Percentiles rank a stretch among this genome's conserved stretches.
phyloP scores from a whole-genome alignment of 2,797 vertebrate species.

The Pogoniulus pusillus region DNA sequence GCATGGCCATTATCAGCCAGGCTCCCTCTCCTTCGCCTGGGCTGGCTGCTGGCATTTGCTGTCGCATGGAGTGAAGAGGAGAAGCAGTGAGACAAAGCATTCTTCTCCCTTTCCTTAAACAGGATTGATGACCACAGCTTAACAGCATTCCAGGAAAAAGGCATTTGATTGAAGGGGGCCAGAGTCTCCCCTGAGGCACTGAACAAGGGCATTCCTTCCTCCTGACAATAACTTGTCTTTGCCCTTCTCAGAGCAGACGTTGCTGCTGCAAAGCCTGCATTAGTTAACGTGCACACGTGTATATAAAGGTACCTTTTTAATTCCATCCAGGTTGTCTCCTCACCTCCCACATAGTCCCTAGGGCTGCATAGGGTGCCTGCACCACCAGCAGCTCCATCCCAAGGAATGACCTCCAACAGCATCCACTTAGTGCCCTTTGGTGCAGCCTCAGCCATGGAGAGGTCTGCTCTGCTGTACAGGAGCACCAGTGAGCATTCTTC shows the following conservation, averaged over 20 bases:
- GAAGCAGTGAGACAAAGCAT: background rate
- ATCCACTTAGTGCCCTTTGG: background rate
- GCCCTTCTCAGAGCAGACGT: background rate
- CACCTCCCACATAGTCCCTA: background rate
- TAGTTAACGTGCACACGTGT: background rate
- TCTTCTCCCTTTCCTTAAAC: background rate
- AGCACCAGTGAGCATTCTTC: background rate
- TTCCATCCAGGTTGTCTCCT: background rate
- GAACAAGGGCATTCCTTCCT: background rate
- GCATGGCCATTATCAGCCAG: background rate
- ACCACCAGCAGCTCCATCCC: background rate
- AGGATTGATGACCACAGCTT: constrained; percentile 15
- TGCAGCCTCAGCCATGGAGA: background rate
- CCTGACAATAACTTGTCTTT: background rate
- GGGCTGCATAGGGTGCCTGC: accelerated
- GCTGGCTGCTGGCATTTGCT: background rate
- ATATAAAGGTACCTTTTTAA: background rate
- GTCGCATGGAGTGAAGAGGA: background rate
- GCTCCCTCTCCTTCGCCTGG: background rate
- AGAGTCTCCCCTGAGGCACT: background rate
- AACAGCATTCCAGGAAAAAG: constrained; percentile 11
- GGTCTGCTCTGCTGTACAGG: background rate
- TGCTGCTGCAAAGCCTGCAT: background rate
- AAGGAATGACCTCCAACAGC: background rate
- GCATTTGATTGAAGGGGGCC: background rate